Conservation (phyloP, 2,888 invertebrate genomes). For the Copidosoma aretas region DNA sequence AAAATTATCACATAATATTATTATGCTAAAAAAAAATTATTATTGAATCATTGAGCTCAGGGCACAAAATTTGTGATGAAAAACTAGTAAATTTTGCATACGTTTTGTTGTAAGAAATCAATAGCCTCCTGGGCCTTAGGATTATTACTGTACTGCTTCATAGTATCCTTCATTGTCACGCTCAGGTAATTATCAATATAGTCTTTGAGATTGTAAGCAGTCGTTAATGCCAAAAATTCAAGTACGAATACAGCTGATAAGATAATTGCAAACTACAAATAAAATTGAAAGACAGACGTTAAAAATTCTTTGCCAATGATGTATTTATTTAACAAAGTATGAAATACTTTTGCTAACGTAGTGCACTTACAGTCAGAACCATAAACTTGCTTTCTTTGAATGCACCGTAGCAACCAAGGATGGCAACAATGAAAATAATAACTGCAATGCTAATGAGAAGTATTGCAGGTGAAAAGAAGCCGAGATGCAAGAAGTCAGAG, state of each 20-base stretch:
- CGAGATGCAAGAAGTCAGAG: slow-evolving; percentile 67
- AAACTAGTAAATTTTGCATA: slow-evolving; percentile 46
- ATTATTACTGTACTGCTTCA: slow-evolving; percentile 61
- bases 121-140: slow-evolving; percentile 63
- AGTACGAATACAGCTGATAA: slow-evolving; percentile 67
- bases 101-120: slow-evolving; percentile 68
- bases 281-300: no score
- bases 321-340: no score
- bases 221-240: slow-evolving; percentile 69
- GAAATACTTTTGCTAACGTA: neutral
- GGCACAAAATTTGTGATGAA: no score
- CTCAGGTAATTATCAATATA: slow-evolving; percentile 61
- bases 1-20: no score
- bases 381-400: slow-evolving; percentile 78
- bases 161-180: slow-evolving; percentile 63
- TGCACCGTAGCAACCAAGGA: slow-evolving; percentile 82
- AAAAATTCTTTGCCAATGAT: no score
- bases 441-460: slow-evolving; percentile 78
- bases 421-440: slow-evolving; percentile 78
- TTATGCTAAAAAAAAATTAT: no score
- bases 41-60: no score
- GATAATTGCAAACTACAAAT: slow-evolving; percentile 65
- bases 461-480: slow-evolving; percentile 76
- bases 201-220: slow-evolving; percentile 65
- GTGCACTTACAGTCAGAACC: slow-evolving; percentile 68